Evolutionary conservation across 2,797 vertebrate species (phyloP).

Genomic region (Clarias laeviceps): DNA sequence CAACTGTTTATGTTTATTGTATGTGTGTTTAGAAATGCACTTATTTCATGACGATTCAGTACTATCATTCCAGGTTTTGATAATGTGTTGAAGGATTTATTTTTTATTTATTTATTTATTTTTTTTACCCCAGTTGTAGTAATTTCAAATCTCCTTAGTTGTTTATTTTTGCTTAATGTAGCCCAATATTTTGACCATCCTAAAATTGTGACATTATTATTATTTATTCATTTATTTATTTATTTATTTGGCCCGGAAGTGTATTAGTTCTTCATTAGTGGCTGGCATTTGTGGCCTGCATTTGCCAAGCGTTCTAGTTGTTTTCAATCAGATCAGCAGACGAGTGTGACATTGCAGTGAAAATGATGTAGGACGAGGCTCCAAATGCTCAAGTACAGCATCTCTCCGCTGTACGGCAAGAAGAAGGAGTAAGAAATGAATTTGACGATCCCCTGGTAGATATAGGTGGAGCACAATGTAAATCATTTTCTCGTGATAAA

Average conservation of each 20-base stretch:
- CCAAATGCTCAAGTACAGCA: background rate
- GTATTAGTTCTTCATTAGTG: background rate
- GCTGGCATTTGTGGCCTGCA: background rate
- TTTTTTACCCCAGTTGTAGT: no score
- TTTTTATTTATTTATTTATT: no score
- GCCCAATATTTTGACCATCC: no score
- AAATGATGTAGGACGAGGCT: constrained; percentile 29
- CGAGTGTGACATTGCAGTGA: constrained; percentile 33
- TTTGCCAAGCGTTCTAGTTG: constrained; percentile 31
- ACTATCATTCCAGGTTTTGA: no score
- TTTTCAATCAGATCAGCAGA: constrained; percentile 23
- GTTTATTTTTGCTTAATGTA: no score
- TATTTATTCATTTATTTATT: background rate
- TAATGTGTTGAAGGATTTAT: no score
- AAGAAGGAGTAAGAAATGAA: constrained; percentile 47
- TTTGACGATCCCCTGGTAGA: constrained; percentile 38
- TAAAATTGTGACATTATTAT: background rate
- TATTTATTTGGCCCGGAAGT: background rate
- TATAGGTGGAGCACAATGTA: constrained; percentile 9
- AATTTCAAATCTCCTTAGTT: no score
- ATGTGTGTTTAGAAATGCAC: no score
- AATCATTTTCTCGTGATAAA: constrained; percentile 37
- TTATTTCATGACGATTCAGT: no score
- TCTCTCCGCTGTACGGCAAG: background rate
- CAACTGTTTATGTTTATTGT: no score